Base-by-base conservation (phyloP, 1,140 invertebrate genomes). In the Psix sp. region DNA sequence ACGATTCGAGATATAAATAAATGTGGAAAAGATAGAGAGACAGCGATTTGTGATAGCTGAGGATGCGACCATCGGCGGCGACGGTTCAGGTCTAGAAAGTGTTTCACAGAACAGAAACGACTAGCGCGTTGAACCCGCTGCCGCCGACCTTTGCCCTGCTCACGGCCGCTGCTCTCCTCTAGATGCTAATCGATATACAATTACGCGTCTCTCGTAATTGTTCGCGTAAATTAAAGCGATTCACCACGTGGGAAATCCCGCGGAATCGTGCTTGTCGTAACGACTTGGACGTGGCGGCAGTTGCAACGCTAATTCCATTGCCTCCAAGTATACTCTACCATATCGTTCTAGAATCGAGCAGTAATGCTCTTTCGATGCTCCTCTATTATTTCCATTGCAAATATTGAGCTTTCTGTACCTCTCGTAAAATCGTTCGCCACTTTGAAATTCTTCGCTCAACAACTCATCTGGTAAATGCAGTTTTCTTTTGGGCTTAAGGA, bases 101-200 rank as follows among this genome's bases (percentile, higher is more conserved):
- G 60, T 70, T 75, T 70, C 73, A 62, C 65, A 52, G 71, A 63
- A 20, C 24, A 39, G 36, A 39, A 46, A 21, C 43, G 51, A 51
- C 7, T 9, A 35, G 56, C 71, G 36, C 70, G 56, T 67, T 74
- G 71, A 74, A 74, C 71, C 43, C 71, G 49, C 35, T n/a, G 56
- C 15, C 38, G 57, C 2, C 60, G 65, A 75, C 65, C 73, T 75
- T 75, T 75, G 73, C 15, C 65, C 73, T 35, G 60, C 73, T 60
- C 73, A 70, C 54, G 73, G 73, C 59, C 73, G 73, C 43, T 68
- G 67, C 66, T 76, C 74, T 76, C 57, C 62, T 54, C 60, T 46
- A 71, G 74, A 76, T 76, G 74, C 74, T 76, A 76, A 76, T 76
- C 74, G 74, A 76, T 76, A 67, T 76, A 76, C 74, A 76, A 72